These are phyloP conservation scores for Campylorhamphus procurvoides DNA, from an alignment of 2,113 vertebrate species.

Conservation along the genomic window DNA sequence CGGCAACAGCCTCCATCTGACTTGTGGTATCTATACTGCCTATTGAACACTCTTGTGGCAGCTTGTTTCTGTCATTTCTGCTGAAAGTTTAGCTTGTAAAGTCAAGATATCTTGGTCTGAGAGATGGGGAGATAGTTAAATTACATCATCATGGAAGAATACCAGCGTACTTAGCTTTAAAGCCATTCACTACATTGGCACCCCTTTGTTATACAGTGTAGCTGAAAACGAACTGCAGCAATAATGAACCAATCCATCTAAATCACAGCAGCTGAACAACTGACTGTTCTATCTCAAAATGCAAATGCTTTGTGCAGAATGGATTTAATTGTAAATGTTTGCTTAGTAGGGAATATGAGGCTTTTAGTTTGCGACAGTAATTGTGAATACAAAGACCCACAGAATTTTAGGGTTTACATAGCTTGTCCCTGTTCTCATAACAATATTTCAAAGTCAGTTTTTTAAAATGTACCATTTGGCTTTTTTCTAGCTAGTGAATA, in stretches of 20 bases:
- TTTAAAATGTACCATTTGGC: conserved; percentile 27
- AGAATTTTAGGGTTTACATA: conserved; percentile 58
- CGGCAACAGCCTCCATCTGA: background rate
- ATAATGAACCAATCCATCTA: conserved; percentile 71
- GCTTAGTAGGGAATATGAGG: conserved; percentile 69
- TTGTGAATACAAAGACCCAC: conserved; percentile 49
- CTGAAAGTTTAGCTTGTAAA: conserved; percentile 22
- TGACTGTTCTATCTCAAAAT: conserved; percentile 70
- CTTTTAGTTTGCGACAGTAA: conserved; percentile 60
- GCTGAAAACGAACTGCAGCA: conserved; percentile 64
- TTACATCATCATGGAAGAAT: conserved; percentile 59
- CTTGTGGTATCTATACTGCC: background rate
- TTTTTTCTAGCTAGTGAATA: conserved; percentile 48
- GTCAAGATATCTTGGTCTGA: conserved; percentile 26
- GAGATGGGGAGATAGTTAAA: conserved; percentile 25
- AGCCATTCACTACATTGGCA: conserved; percentile 62
- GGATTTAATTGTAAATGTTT: conserved; percentile 72
- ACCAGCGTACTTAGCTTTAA: conserved; percentile 55
- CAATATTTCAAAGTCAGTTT: conserved; percentile 53
- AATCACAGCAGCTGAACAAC: conserved; percentile 69
- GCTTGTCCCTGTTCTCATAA: conserved; percentile 53
- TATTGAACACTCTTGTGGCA: background rate
- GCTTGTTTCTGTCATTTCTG: background rate
- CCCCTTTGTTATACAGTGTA: conserved; percentile 69
- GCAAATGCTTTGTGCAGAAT: conserved; percentile 69